These are phyloP conservation scores for Hipposideros armiger DNA, from an alignment of 2,113 vertebrate species.

Conservation along the genomic window DNA sequence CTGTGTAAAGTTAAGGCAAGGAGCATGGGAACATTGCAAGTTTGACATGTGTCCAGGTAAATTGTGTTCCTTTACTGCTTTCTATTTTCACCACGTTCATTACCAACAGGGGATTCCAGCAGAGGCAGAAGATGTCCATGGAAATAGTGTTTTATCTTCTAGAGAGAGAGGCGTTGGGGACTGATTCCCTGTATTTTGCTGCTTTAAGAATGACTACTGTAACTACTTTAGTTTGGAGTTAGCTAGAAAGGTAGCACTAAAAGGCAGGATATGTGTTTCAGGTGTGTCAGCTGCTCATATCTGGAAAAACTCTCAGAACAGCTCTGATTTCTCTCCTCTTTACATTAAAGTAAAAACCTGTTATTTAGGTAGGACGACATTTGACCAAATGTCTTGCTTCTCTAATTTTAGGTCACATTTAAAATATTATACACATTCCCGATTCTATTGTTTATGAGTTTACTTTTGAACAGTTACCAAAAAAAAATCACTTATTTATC, in stretches of 20 bases:
- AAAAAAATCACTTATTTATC: slow-evolving; percentile 26
- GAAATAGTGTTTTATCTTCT: not conserved
- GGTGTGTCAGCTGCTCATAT: not conserved
- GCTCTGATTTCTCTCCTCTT: not conserved
- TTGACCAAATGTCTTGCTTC: not conserved
- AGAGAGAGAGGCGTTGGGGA: not conserved
- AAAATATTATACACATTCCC: slow-evolving; percentile 19
- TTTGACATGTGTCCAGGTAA: not conserved
- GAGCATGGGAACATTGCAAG: not conserved
- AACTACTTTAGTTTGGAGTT: not conserved
- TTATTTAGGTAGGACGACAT: not conserved
- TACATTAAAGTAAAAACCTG: not conserved
- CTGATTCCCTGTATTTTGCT: not conserved
- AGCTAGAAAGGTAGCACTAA: not conserved
- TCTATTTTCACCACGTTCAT: not conserved
- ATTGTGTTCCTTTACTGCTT: not conserved
- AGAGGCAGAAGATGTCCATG: not conserved
- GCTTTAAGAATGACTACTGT: slow-evolving; percentile 10
- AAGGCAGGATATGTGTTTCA: not conserved
- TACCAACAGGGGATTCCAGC: not conserved
- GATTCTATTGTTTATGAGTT: slow-evolving; percentile 23
- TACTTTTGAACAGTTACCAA: slow-evolving; percentile 34
- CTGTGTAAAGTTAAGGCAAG: not conserved
- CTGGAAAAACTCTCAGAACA: not conserved
- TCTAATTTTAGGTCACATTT: not conserved